phyloP scores from a whole-genome alignment of 2,797 vertebrate genomes.

The Pelochelys cantorii region DNA sequence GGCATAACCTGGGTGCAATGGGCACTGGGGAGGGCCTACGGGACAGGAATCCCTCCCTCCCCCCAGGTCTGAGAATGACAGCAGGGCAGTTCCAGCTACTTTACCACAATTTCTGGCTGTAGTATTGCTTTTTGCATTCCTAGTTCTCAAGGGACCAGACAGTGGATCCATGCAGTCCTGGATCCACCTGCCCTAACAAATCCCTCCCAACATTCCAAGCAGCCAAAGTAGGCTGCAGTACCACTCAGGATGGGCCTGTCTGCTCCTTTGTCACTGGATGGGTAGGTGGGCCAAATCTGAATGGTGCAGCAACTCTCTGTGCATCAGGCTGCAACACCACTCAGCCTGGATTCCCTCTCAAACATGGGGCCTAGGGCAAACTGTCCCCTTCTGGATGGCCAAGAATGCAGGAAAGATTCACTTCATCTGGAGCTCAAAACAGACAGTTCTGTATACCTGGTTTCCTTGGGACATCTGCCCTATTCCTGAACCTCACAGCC shows the following conservation, averaged over 20 bases:
- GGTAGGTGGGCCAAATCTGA: too few species aligned
- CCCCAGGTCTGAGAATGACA: background rate
- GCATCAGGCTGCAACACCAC: too few species aligned
- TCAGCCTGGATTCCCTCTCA: too few species aligned
- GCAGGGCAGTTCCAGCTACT: background rate
- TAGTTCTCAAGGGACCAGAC: rapidly evolving
- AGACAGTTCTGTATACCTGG: background rate
- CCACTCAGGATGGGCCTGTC: too few species aligned
- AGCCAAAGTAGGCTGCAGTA: too few species aligned
- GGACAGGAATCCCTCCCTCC: background rate
- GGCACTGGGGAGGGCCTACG: background rate
- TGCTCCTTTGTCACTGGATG: too few species aligned
- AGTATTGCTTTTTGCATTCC: background rate
- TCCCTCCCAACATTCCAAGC: too few species aligned
- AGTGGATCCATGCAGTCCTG: background rate
- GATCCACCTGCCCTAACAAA: background rate
- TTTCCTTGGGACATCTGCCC: background rate
- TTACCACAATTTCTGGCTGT: rapidly evolving
- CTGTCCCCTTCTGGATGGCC: background rate
- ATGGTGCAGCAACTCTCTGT: too few species aligned
- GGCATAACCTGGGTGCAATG: too few species aligned
- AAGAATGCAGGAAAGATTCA: background rate
- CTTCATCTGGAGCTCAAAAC: background rate
- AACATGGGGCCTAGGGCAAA: too few species aligned
- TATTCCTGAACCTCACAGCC: background rate